Evolutionary conservation across 2,888 invertebrate genomes (phyloP), one percentile per base, ranked within the genome.

Genomic region (Drepana falcataria): DNA sequence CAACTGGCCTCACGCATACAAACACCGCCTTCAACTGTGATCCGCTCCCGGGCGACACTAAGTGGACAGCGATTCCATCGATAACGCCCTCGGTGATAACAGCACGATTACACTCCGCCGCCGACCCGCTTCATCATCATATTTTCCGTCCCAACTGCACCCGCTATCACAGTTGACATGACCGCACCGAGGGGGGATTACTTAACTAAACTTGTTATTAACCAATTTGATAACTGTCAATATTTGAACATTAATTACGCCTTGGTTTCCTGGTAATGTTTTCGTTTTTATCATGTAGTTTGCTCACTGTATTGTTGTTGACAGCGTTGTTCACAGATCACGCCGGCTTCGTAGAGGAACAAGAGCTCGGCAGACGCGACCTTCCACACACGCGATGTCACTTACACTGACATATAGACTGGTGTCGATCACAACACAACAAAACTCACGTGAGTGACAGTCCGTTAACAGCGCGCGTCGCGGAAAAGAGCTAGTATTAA

Each of bases 251-350:
- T 58, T 63, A 63, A 66, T 61, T 64, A 68, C 59, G 63, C 57
- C 60, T 65, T 57, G 56, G 68, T 63, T 77, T 78, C 76, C 73
- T 72, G 66, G 75, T 76, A 75, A 73, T 82, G 81, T 84, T 84
- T 78, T 75, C 71, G 77, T 79, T 82, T 79, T 81, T 80, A 81
- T 83, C 80, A 71, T 64, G 58, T 66, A 65, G 72, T 69, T 21
- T 73, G 75, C 71, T 63, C 69, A 64, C 68, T 59, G 65, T 64
- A 68, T 70, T 69, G 72, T 60, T 56, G 54, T 59, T 66, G 77
- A 80, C 81, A 81, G 70, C 59, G 63, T 69, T 79, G 79, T 83
- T 83, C 73, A 75, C 71, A 55, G 64, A 68, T 72, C 81, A 81
- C 78, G 78, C 63, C 70, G 69, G 72, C 54, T 59, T 60, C 66